Evolutionary conservation across 1,140 invertebrate genomes (phyloP), one percentile per base, ranked within the genome.

Genomic region (Saccostrea glomerata): DNA sequence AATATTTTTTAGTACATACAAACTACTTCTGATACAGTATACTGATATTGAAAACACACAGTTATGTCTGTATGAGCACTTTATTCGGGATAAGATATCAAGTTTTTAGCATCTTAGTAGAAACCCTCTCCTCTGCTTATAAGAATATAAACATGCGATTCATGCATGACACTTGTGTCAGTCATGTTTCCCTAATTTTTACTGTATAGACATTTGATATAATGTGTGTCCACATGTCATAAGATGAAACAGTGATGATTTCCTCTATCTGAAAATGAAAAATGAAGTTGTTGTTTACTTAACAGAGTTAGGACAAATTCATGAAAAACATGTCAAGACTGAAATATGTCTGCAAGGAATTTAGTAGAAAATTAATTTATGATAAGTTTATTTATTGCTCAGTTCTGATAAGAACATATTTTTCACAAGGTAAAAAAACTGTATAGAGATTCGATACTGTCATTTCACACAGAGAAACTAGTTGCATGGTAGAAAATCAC

Each of bases 201-300:
- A 77, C 23, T 30, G 25, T 77, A 12, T 77, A 77, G 70, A 77
- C 13, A 36, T 77, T 77, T 77, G 70, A 77, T 77, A 30, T 30
- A 77, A 77, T 9, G 70, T 73, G 66, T 73, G 66, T 25, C 25
- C 70, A 77, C 70, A 77, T 77, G 70, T 30, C 70, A 77, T 77
- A 3, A 77, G 70, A 77, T 25, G 70, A 77, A 77, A 77, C 70
- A 77, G 70, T 77, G 70, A 77, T 77, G 70, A 77, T 77, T 77
- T 77, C 25, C 9, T 36, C 25, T 30, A 77, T 30, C 25, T 15
- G 0, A 12, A 36, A 36, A 30, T 36, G 2, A 63, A 17, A 63
- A 63, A 20, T 20, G 17, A 20, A 63, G 0, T 20, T 17, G n/a
- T 20, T 63, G 17, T 20, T 63, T 63, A 63, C 17, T 63, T 63